Evolutionary conservation across 2,888 invertebrate genomes (phyloP).

Genomic region (Eilema depressum): DNA sequence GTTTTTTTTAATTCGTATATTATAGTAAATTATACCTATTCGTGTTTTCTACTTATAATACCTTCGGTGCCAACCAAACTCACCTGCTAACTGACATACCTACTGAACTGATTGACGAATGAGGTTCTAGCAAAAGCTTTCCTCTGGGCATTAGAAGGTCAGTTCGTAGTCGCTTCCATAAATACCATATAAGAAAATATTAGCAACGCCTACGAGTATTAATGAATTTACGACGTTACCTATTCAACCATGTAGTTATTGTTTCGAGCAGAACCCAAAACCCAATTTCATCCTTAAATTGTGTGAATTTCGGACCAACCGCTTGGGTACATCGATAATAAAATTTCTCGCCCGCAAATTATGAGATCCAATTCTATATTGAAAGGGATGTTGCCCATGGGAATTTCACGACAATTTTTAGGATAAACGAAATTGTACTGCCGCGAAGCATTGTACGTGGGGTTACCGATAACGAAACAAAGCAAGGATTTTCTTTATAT

Average conservation of each 20-base stretch:
- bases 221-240: no score
- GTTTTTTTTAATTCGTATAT: background rate
- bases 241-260: background rate
- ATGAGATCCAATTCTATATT: background rate
- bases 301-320: slow-evolving; percentile 9
- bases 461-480: background rate
- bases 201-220: no score
- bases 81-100: no score
- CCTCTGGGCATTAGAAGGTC: no score
- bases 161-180: no score
- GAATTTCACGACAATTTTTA: background rate
- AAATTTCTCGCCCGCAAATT: slow-evolving; percentile 13
- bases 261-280: background rate
- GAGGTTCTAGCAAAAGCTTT: no score
- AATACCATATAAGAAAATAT: no score
- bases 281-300: slow-evolving; percentile 12
- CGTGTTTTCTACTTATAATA: no score
- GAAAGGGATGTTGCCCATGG: background rate
- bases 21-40: no score
- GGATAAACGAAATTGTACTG: no score
- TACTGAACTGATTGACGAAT: no score
- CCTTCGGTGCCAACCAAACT: no score
- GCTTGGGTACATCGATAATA: slow-evolving; percentile 20
- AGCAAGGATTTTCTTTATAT: background rate
- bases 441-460: background rate